A percentile compares a stretch with the other conserved stretches of the same genome.
Evolutionary conservation across 2,797 vertebrate species (phyloP).

Genomic region (Gymnocypris eckloni): DNA sequence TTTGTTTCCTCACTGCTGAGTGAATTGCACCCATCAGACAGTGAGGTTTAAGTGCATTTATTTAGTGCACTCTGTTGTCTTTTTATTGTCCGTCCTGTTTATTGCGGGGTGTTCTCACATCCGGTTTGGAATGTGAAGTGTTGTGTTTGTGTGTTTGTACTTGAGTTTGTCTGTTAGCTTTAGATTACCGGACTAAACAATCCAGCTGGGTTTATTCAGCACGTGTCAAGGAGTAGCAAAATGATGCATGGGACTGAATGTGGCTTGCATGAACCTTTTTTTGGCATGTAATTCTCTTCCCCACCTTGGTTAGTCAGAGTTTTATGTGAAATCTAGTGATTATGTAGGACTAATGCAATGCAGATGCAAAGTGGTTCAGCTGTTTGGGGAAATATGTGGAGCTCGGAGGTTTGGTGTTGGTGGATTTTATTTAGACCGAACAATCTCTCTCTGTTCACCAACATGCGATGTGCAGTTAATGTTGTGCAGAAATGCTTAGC

Average conservation of each 20-base stretch:
- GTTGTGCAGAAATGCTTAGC: constrained; percentile 45
- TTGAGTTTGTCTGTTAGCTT: constrained; percentile 58
- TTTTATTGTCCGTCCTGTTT: constrained; percentile 61
- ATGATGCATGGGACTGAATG: neutral
- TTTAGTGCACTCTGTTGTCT: constrained; percentile 56
- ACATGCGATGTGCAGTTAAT: constrained; percentile 26
- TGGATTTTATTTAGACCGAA: constrained; percentile 30
- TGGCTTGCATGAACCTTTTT: neutral
- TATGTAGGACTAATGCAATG: constrained; percentile 18
- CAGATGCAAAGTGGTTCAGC: constrained; percentile 33
- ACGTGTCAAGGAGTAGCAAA: neutral
- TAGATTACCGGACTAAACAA: constrained; percentile 24
- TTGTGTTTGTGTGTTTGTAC: constrained; percentile 54
- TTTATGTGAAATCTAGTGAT: neutral
- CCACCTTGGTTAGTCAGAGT: neutral
- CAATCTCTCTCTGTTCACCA: constrained; percentile 37
- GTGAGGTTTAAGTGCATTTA: constrained; percentile 50
- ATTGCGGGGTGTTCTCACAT: constrained; percentile 51
- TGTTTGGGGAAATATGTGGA: constrained; percentile 46
- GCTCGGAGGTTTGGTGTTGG: constrained; percentile 47
- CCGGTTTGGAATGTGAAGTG: constrained; percentile 54
- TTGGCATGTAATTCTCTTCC: neutral
- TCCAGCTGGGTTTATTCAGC: neutral
- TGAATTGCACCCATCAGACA: constrained; percentile 48
- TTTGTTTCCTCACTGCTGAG: constrained; percentile 22